These are phyloP conservation scores for Forpus xanthops DNA, from an alignment of 2,797 vertebrate species.

Conservation along the genomic window DNA sequence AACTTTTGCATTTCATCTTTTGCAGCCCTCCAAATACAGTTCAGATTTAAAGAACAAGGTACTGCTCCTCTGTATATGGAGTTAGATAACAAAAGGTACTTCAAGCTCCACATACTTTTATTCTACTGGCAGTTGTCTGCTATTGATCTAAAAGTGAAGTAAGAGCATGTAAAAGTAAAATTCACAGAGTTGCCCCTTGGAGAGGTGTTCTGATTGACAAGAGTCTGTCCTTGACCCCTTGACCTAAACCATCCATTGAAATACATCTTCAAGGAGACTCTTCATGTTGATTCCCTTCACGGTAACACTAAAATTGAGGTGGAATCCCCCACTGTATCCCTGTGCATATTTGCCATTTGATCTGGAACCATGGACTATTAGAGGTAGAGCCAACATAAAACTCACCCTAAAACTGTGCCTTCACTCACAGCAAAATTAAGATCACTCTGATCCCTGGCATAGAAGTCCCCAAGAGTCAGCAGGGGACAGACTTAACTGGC, in stretches of 20 bases:
- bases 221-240: neutral
- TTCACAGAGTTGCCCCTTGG: too few relatives aligned
- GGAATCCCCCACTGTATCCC: neutral
- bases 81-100: neutral
- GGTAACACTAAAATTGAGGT: too few relatives aligned
- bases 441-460: neutral
- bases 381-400: neutral
- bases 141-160: neutral
- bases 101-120: neutral
- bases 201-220: neutral
- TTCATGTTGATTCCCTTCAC: neutral
- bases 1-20: neutral
- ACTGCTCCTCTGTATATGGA: fast-evolving
- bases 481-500: neutral
- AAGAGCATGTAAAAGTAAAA: neutral
- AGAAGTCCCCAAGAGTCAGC: fast-evolving
- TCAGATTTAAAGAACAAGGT: neutral
- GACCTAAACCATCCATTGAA: neutral
- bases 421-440: too few relatives aligned
- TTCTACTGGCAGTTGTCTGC: neutral
- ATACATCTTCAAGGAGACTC: fast-evolving
- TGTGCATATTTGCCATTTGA: neutral
- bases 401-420: neutral
- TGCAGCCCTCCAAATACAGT: fast-evolving
- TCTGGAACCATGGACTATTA: too few relatives aligned